A percentile compares a stretch with the other conserved stretches of the same genome.
Conservation (phyloP, 2,113 vertebrate genomes). For the Poecile atricapillus region DNA sequence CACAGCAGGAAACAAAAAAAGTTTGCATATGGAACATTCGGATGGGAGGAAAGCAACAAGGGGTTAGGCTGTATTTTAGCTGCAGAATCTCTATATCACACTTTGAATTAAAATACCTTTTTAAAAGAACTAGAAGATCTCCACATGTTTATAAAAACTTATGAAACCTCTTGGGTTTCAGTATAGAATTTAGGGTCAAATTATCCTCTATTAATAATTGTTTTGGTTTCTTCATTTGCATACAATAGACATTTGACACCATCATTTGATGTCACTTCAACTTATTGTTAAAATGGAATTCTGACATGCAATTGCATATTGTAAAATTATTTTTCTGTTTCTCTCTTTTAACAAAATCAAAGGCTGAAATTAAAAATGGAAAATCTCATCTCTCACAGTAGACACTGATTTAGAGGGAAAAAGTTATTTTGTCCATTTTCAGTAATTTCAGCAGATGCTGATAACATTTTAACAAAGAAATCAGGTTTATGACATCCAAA, state of each 20-base stretch:
- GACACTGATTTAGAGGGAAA: not conserved
- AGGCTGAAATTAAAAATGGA: not conserved
- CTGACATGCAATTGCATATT: not conserved
- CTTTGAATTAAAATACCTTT: not conserved
- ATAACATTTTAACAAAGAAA: not conserved
- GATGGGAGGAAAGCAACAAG: not conserved
- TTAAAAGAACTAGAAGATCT: not conserved
- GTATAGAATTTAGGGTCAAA: not conserved
- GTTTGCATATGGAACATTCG: not conserved
- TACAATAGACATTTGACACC: not conserved
- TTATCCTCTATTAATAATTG: not conserved
- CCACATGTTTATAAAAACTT: not conserved
- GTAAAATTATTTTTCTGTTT: not conserved
- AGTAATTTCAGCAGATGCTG: not conserved
- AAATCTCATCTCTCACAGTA: not conserved
- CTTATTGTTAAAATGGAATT: not conserved
- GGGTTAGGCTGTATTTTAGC: not conserved
- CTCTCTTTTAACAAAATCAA: not conserved
- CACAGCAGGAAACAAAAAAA: not conserved
- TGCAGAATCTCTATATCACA: not conserved
- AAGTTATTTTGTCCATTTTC: not conserved
- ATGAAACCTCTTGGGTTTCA: not conserved
- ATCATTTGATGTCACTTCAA: not conserved
- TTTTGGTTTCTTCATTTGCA: not conserved
- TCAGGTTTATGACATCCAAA: not conserved